phyloP scores from a whole-genome alignment of 2,113 vertebrate species.

The Eclectus roratus region DNA sequence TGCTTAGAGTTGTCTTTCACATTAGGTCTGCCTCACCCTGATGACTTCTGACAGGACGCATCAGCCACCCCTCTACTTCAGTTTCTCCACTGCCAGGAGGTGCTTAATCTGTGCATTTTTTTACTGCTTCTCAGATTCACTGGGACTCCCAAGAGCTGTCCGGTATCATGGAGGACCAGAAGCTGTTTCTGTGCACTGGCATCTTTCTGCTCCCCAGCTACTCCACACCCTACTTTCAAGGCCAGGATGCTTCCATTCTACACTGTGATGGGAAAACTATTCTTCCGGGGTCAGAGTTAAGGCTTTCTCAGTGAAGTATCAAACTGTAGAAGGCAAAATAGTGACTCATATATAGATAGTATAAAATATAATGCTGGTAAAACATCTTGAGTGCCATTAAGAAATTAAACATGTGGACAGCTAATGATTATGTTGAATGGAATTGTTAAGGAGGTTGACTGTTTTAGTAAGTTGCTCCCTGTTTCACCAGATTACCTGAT shows the following conservation, averaged over 20 bases:
- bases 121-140: rapidly evolving
- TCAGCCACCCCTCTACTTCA: not conserved
- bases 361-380: not conserved
- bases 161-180: not conserved
- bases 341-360: not conserved
- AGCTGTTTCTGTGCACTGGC: not conserved
- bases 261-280: not conserved
- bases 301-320: not conserved
- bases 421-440: not conserved
- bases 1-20: not conserved
- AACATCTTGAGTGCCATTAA: not conserved
- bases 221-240: not conserved
- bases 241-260: not conserved
- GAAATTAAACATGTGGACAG: not conserved
- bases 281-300: not conserved
- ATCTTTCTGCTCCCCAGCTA: not conserved
- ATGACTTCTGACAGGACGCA: rapidly evolving
- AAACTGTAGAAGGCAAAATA: not conserved
- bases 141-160: not conserved
- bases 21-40: not conserved
- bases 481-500: not conserved
- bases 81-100: not conserved
- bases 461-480: not conserved
- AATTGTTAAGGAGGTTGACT: not conserved
- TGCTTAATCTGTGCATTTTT: not conserved